Conservation (phyloP, 2,888 invertebrate genomes). For the Conistra vaccinii region DNA sequence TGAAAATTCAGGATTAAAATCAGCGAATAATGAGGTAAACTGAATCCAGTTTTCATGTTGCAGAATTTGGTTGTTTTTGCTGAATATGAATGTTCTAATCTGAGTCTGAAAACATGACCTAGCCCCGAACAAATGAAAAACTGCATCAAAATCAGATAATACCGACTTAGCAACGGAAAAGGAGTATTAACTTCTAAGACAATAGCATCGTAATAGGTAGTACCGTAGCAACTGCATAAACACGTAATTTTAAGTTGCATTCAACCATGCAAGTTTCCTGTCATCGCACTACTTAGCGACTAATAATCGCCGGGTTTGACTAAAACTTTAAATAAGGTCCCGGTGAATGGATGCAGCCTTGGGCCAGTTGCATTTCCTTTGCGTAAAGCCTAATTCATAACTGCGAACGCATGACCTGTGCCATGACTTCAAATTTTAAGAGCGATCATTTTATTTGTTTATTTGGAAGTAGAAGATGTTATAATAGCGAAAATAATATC, state of each 20-base stretch:
- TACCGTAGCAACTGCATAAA: neutral
- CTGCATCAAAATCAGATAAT: conserved; percentile 21
- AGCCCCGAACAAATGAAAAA: conserved; percentile 2
- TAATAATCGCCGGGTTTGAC: conserved; percentile 27
- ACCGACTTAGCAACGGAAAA: conserved; percentile 21
- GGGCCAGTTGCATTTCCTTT: conserved; percentile 60
- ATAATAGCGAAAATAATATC: neutral
- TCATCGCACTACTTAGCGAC: conserved; percentile 24
- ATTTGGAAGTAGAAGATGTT: too few species aligned
- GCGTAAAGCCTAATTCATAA: conserved; percentile 21
- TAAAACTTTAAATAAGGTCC: conserved; percentile 33
- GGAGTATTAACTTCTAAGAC: conserved; percentile 10
- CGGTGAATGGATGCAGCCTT: conserved; percentile 61
- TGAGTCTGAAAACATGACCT: neutral
- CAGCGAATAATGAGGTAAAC: neutral
- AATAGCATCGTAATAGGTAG: neutral
- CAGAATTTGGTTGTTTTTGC: neutral
- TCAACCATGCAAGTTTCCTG: conserved; percentile 45
- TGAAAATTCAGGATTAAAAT: neutral
- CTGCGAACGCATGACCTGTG: conserved; percentile 30
- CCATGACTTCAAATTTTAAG: neutral
- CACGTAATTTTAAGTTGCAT: conserved; percentile 42
- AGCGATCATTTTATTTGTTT: neutral
- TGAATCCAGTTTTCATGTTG: neutral
- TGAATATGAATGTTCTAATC: neutral